Evolutionary conservation across 2,113 vertebrate genomes (phyloP), one percentile per base, ranked within the genome.

Genomic region (Catharus minimus): DNA sequence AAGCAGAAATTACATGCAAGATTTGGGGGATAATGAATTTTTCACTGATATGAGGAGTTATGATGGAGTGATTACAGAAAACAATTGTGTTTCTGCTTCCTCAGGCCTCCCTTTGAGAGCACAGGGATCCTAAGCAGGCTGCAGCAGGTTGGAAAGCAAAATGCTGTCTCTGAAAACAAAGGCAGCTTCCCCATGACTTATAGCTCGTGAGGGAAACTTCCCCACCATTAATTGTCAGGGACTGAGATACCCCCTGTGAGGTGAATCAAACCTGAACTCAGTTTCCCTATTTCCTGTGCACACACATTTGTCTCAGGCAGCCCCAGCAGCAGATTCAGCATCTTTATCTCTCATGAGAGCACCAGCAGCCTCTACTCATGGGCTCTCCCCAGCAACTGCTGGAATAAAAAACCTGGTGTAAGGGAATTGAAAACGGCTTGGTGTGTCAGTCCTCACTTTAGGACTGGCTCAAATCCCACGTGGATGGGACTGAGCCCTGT

Each of bases 341-440:
- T 15, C 38, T 55, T 57, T 4, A 2, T 52, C 12, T 38, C 83
- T 49, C 2, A 2, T 1, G 5, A 41, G 64, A 65, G 15, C 2
- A 1, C 2, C 6, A 74, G 74, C 47, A 39, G 11, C 41, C 44
- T 43, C 36, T 7, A 4, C 38, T 5, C 0, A 1, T 2, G 27
- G 46, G 27, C 4, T 64, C 17, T 44, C 13, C 41, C 44, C 62
- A 62, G 3, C 8, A 28, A 15, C n/a, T 5, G 46, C 60, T 19
- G 56, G 15, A 46, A 58, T 44, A 28, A 52, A 58, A 41, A 26
- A 15, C 16, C 32, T 1, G 8, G 19, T 18, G n/a, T 5, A 14
- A 28, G 16, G 41, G 41, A 39, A 47, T 5, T 30, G 21, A 46
- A 77, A n/a, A 49, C 2, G 4, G 23, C 26, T 49, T 5, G 0